A percentile compares a stretch with the other conserved stretches of the same genome.
Conservation (phyloP, 2,113 vertebrate genomes). For the Trematomus loennbergii region DNA sequence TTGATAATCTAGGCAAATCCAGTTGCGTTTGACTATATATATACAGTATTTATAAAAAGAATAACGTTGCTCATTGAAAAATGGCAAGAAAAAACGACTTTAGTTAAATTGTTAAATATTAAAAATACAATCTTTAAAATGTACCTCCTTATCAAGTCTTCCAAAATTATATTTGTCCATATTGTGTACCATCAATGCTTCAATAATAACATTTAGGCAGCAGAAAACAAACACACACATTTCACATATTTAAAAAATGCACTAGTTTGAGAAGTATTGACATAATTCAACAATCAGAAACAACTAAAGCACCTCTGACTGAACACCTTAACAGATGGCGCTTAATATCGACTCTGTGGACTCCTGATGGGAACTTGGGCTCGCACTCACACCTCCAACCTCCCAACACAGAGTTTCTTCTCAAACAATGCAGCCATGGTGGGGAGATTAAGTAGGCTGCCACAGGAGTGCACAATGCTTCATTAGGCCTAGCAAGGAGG, state of each 20-base stretch:
- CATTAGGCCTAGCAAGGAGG: slow-evolving; percentile 74
- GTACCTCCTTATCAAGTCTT: too few species aligned
- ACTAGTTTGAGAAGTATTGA: not conserved
- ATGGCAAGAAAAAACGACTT: too few species aligned
- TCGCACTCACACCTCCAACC: slow-evolving; percentile 67
- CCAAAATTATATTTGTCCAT: not conserved
- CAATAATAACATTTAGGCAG: not conserved
- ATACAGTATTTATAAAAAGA: not conserved
- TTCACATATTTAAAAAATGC: not conserved
- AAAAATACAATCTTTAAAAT: not conserved
- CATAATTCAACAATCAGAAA: slow-evolving; percentile 1
- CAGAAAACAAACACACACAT: not conserved
- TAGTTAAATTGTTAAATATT: not conserved
- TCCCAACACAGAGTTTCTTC: slow-evolving; percentile 40
- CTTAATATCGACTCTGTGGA: slow-evolving; percentile 37
- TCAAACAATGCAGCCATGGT: slow-evolving; percentile 56
- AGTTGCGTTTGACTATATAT: not conserved
- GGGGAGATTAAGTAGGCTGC: slow-evolving; percentile 75
- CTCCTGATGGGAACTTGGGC: slow-evolving; percentile 60
- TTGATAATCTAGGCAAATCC: not conserved
- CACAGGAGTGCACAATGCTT: slow-evolving; percentile 72
- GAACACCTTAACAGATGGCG: slow-evolving; percentile 66
- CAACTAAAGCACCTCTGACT: slow-evolving; percentile 26
- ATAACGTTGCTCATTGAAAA: not conserved
- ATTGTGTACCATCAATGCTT: not conserved